Percentiles rank a stretch among this genome's conserved stretches.
These are phyloP conservation scores for Drosophila hamatofila DNA, from an alignment of 2,888 invertebrate genomes.

Conservation along the genomic window DNA sequence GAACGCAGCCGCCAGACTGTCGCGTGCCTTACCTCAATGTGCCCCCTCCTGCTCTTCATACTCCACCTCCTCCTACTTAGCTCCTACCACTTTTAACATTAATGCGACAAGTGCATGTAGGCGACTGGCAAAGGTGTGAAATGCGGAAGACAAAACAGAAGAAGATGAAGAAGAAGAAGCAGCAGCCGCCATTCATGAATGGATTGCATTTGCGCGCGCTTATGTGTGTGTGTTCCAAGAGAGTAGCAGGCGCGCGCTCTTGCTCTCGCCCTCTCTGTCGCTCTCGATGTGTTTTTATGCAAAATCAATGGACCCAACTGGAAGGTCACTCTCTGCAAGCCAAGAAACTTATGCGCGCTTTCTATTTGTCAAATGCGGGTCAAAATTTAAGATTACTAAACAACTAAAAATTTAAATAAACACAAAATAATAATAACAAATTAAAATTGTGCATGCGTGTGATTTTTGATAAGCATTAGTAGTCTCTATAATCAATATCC, in stretches of 20 bases:
- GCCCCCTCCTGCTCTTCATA: background rate
- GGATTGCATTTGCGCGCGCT: constrained; percentile 46
- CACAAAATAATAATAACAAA: background rate
- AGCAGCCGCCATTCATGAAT: constrained; percentile 67
- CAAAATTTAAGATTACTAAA: constrained; percentile 16
- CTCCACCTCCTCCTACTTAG: background rate
- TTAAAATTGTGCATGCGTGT: constrained; percentile 1
- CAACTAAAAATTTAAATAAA: background rate
- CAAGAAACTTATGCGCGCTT: constrained; percentile 49
- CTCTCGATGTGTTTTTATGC: constrained; percentile 22
- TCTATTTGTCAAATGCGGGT: constrained; percentile 30
- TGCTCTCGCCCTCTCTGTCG: constrained; percentile 5
- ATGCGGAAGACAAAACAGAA: constrained; percentile 57
- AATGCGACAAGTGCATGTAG: constrained; percentile 31
- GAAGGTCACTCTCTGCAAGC: constrained; percentile 58
- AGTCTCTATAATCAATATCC: constrained; percentile 8
- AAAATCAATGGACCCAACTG: constrained; percentile 62
- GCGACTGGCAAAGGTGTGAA: constrained; percentile 58
- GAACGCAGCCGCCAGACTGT: constrained; percentile 56
- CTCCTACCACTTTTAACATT: constrained; percentile 6
- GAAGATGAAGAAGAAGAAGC: constrained; percentile 29
- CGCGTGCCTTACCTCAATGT: constrained; percentile 43
- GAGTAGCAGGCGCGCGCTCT: constrained; percentile 10
- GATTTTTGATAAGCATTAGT: constrained; percentile 11
- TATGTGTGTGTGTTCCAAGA: constrained; percentile 16